Percentiles rank a stretch among this genome's conserved stretches.
Conservation (phyloP, 2,888 invertebrate genomes). For the Glyphotaelius pellucidus region DNA sequence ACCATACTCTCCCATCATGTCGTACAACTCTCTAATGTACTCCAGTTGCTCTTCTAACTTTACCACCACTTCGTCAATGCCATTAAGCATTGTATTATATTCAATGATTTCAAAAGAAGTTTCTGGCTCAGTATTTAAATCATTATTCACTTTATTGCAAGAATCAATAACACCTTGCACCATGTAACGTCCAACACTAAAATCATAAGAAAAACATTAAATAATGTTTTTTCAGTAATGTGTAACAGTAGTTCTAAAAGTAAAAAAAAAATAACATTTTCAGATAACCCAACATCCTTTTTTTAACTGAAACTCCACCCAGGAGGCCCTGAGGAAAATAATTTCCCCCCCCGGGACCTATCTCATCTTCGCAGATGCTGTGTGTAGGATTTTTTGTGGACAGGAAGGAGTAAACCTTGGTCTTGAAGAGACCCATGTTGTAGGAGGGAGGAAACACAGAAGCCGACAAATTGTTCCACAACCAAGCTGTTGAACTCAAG, state of each 20-base stretch:
- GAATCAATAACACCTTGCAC: constrained; percentile 79
- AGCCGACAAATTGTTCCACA: too few relatives aligned
- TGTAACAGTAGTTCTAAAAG: background rate
- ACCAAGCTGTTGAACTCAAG: too few relatives aligned
- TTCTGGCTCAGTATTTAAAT: constrained; percentile 81
- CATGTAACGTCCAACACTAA: constrained; percentile 81
- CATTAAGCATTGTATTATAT: constrained; percentile 84
- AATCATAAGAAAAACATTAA: constrained; percentile 43
- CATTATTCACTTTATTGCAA: constrained; percentile 81
- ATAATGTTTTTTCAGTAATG: background rate
- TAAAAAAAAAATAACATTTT: background rate
- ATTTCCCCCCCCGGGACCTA: too few relatives aligned
- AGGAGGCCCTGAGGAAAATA: too few relatives aligned
- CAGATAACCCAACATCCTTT: background rate
- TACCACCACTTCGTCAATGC: constrained; percentile 81
- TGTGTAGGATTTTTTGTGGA: too few relatives aligned
- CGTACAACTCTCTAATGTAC: constrained; percentile 89
- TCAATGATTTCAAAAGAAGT: constrained; percentile 85
- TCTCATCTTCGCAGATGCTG: too few relatives aligned
- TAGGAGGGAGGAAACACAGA: too few relatives aligned
- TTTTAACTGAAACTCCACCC: too few relatives aligned
- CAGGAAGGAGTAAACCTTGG: too few relatives aligned
- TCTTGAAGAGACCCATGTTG: too few relatives aligned
- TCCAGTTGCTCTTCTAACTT: constrained; percentile 85
- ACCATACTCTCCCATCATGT: constrained; percentile 88